Evolutionary conservation across 1,140 invertebrate genomes (phyloP), one percentile per base, ranked within the genome.

Genomic region (Drosophila gunungcola): DNA sequence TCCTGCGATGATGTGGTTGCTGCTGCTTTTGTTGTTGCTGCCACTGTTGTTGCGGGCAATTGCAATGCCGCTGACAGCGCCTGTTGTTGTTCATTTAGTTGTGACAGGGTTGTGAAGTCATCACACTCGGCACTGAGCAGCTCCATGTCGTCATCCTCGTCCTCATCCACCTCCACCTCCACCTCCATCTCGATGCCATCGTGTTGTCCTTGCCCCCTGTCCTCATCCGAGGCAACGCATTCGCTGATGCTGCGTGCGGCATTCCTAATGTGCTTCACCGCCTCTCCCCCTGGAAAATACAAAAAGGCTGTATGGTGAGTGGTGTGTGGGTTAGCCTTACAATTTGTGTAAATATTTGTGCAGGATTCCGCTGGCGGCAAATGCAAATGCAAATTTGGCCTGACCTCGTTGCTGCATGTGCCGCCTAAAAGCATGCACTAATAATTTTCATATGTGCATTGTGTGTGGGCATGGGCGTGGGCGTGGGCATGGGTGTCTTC

Each of bases 31-130:
- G 16, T 45, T 56, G 45, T 10, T 56, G 67, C 32, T 49, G 16
- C 16, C 16, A 21, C 16, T 21, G 62, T 45, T 64, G 73, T 72
- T 77, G 79, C 74, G 41, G 69, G 60, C 62, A 78, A 63, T 63
- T 73, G 68, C 57, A 83, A 69, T 69, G 54, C 49, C 51, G 63
- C 56, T 78, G 84, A 56, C 72, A 63, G 64, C 53, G 68, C 53
- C 60, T 90, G 76, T 78, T 89, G 83, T 75, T 89, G 81, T 79
- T 92, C 91, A 92, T 91, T 92, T 86, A 91, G 82, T 91, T 91
- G 91, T 63, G 84, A 91, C 72, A 92, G 73, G 62, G 81, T 90
- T 83, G 91, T 91, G 78, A 92, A 91, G 78, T 82, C 88, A 82
- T 91, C 86, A 67, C 78, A 91, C 68, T 91, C 86, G 64, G 84